Evolutionary conservation across 2,113 vertebrate genomes (phyloP).

Genomic region (Raja brachyura): DNA sequence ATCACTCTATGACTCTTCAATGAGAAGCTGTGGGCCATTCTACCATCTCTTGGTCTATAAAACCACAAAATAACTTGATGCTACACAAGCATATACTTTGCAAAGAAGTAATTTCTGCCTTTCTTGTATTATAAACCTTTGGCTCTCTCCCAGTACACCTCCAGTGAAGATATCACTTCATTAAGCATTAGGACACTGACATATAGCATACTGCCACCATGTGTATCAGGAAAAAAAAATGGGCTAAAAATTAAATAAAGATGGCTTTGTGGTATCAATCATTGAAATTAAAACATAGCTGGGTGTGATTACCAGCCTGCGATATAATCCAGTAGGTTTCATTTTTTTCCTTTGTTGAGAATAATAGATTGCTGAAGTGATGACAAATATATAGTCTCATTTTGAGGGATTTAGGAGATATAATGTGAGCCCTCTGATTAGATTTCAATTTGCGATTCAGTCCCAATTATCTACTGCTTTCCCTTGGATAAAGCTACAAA

Average conservation of each 20-base stretch:
- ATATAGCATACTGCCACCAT: background rate
- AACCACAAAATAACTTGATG: background rate
- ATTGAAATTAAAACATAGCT: background rate
- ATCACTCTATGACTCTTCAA: background rate
- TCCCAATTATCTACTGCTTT: background rate
- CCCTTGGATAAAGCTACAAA: background rate
- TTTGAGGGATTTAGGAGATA: background rate
- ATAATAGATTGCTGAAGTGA: background rate
- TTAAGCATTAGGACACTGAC: background rate
- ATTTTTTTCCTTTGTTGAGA: background rate
- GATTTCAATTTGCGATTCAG: background rate
- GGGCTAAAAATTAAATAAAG: constrained; percentile 19
- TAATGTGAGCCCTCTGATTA: background rate
- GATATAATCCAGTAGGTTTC: background rate
- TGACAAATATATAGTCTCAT: background rate
- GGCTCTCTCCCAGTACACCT: background rate
- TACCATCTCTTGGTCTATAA: background rate
- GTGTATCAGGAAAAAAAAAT: background rate
- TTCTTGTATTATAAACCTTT: background rate
- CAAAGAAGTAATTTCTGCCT: background rate
- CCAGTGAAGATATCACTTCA: background rate
- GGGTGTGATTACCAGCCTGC: background rate
- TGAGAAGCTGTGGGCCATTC: background rate
- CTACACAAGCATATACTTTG: background rate
- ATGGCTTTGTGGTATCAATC: background rate